A percentile compares a stretch with the other conserved stretches of the same genome.
Conservation (phyloP, 2,113 vertebrate genomes). For the Uropsilus gracilis region DNA sequence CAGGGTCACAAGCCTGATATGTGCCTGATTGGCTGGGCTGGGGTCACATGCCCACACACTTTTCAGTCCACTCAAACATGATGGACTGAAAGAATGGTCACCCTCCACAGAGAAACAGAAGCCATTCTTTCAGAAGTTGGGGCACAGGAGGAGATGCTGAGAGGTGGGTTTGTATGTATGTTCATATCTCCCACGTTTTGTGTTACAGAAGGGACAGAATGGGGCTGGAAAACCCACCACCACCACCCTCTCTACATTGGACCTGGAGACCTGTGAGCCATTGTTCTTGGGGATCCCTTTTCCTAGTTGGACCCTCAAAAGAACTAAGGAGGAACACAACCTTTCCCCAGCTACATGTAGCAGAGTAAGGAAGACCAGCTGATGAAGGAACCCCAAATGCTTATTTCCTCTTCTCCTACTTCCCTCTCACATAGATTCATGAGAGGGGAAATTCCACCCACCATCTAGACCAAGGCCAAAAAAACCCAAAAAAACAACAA, state of each 20-base stretch:
- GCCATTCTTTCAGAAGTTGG: not conserved
- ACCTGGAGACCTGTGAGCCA: not conserved
- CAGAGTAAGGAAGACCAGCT: not conserved
- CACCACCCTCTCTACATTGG: not conserved
- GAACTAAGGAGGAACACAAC: not conserved
- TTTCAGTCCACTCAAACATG: not conserved
- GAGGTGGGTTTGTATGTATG: not conserved
- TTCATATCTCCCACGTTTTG: not conserved
- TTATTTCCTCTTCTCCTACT: conserved; percentile 59
- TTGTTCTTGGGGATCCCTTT: not conserved
- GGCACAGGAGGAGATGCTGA: not conserved
- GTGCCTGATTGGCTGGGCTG: not conserved
- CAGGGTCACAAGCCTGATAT: not conserved
- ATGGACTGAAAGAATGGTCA: not conserved
- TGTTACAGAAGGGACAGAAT: not conserved
- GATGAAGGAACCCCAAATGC: not conserved
- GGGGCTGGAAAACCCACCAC: not conserved
- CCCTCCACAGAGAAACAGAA: not conserved
- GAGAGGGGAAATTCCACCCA: conserved; percentile 46
- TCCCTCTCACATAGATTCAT: conserved; percentile 24
- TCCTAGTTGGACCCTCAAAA: not conserved
- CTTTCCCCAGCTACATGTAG: not conserved
- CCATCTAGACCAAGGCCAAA: not conserved
- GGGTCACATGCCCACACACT: not conserved
- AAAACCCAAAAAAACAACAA: not conserved